phyloP scores from a whole-genome alignment of 2,113 vertebrate genomes.

The Carettochelys insculpta region DNA sequence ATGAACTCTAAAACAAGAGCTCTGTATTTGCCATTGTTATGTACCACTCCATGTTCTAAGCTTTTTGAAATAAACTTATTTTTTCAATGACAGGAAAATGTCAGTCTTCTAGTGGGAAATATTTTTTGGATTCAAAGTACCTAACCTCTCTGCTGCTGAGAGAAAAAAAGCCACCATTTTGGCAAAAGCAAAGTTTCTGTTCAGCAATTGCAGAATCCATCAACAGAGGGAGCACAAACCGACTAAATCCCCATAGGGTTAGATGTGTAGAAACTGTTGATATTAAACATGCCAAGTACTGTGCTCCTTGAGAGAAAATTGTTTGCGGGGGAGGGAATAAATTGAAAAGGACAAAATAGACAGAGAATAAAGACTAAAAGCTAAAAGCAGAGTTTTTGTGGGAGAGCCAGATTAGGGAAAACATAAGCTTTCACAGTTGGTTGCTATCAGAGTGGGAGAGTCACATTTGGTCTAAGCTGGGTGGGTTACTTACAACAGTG shows the following conservation, averaged over 20 bases:
- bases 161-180: slow-evolving; percentile 47
- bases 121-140: neutral
- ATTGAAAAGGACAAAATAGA: rapidly evolving
- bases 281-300: rapidly evolving
- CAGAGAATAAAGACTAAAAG: neutral
- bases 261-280: rapidly evolving
- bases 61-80: neutral
- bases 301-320: rapidly evolving
- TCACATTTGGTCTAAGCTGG: neutral
- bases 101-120: neutral
- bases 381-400: rapidly evolving
- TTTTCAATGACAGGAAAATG: neutral
- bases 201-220: slow-evolving; percentile 32
- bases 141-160: neutral
- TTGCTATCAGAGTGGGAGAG: neutral
- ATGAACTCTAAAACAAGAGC: neutral
- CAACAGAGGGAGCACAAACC: slow-evolving; percentile 64
- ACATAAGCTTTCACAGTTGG: neutral
- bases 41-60: neutral
- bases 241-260: neutral
- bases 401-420: neutral
- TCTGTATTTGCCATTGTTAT: neutral
- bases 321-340: neutral
- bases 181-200: neutral
- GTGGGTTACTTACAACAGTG: rapidly evolving